phyloP scores from a whole-genome alignment of 2,888 invertebrate species.

The Harmothoe impar region DNA sequence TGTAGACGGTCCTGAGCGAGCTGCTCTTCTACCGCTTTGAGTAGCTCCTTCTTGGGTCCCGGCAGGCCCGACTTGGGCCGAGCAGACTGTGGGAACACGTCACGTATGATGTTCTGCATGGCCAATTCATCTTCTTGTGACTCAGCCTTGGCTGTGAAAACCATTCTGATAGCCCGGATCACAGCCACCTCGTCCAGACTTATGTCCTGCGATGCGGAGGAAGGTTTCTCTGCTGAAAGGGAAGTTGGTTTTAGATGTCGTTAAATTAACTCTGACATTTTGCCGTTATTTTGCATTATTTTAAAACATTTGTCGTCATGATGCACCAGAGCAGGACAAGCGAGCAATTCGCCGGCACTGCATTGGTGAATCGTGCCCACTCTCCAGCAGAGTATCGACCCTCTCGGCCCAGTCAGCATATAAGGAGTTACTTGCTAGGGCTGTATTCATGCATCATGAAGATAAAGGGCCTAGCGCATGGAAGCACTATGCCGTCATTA shows the following conservation, averaged over 20 bases:
- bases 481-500: too few relatives aligned
- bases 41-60: conserved; percentile 73
- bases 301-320: too few relatives aligned
- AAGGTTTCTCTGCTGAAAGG: conserved; percentile 6
- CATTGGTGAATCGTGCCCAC: too few relatives aligned
- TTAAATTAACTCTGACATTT: too few relatives aligned
- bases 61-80: conserved; percentile 70
- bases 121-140: conserved; percentile 73
- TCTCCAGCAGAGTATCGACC: too few relatives aligned
- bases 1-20: conserved; percentile 78
- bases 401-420: too few relatives aligned
- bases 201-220: neutral
- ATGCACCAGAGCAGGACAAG: too few relatives aligned
- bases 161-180: conserved; percentile 75
- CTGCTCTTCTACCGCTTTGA: conserved; percentile 78
- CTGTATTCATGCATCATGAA: too few relatives aligned
- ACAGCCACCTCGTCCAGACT: conserved; percentile 77
- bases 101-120: conserved; percentile 74
- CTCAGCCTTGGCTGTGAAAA: conserved; percentile 74
- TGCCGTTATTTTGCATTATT: too few relatives aligned
- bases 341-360: too few relatives aligned
- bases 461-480: too few relatives aligned
- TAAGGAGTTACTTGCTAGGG: too few relatives aligned
- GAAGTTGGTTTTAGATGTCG: neutral
- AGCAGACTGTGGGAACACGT: conserved; percentile 78